phyloP scores from a whole-genome alignment of 2,888 invertebrate species.

The Plusia festucae region DNA sequence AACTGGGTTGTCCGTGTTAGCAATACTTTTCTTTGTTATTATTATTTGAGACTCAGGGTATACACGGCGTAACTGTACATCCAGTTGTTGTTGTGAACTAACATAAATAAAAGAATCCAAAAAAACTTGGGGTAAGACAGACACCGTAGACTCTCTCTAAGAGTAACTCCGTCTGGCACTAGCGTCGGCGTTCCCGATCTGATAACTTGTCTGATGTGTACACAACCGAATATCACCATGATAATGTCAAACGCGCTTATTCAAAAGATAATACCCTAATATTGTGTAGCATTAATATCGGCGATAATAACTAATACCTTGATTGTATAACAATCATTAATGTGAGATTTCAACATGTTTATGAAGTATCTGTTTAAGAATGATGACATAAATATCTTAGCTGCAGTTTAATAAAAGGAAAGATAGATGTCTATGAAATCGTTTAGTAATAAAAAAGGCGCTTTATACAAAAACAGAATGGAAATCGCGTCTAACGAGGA shows the following conservation, averaged over 20 bases:
- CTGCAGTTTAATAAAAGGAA: not conserved
- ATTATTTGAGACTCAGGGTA: too few species aligned
- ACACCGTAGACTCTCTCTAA: too few species aligned
- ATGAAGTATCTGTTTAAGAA: not conserved
- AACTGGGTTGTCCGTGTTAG: too few species aligned
- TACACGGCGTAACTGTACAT: too few species aligned
- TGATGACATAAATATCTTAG: not conserved
- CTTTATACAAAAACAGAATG: too few species aligned
- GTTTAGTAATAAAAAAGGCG: too few species aligned
- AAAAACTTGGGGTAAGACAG: too few species aligned
- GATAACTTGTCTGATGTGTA: not conserved
- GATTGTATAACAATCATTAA: not conserved
- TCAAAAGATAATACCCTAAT: not conserved
- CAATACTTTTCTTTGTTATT: too few species aligned
- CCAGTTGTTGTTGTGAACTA: too few species aligned
- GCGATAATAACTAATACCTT: not conserved
- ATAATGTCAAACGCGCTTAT: slow-evolving; percentile 1
- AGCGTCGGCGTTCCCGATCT: not conserved
- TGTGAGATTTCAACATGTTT: not conserved
- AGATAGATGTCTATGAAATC: not conserved
- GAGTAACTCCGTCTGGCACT: not conserved
- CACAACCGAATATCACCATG: not conserved
- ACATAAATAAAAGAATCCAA: too few species aligned
- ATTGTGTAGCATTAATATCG: not conserved
- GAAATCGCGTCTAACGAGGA: too few species aligned